Base-by-base conservation (phyloP, 2,888 invertebrate species). In the Mellilla xanthometata region DNA sequence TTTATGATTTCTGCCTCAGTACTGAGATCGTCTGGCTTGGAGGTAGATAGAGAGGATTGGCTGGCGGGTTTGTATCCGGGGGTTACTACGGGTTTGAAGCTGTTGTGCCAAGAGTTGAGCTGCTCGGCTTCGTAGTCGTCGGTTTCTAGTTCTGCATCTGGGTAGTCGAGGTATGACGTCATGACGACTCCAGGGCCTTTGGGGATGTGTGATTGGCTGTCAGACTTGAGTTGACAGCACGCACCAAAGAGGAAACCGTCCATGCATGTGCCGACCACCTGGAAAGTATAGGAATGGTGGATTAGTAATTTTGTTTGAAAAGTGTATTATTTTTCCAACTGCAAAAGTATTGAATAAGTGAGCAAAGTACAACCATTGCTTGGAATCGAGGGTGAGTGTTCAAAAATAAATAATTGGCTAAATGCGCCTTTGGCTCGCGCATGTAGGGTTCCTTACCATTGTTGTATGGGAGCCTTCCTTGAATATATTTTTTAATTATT, bases 171-270 rank as follows among this genome's bases (percentile, higher is more conserved):
- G 51, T 86, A 87, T 29, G 88, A 86, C 0, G 89, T 89, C 84
- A 89, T 86, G 39, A 89, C 81, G 0, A 89, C 76, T 1, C 89
- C 89, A 8, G 89, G 88, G 0, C 89, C 89, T 73, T 89, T 89
- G 0, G 89, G 89, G 11, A 89, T 82, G 39, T 89, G 89, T 0
- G 84, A 82, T 32, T 86, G 87, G 58, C 83, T 86, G 54, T 87
- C 85, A 1, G 90, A 66, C 81, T 81, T 56, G 13, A 96, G 90
- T 65, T 95, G 94, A 68, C 97, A 97, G 76, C 97, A 97, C 0
- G 97, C 96, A 1, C 97, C 97, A 65, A 97, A 97, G n/a, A 96
- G 91, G 73, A 96, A 96, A 0, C 97, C 96, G 66, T 97, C 97
- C 94, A 97, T 96, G 69, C 97, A 97, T 0, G 97, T 94, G 0